Evolutionary conservation across 2,113 vertebrate species (phyloP).

Genomic region (Lophochroa leadbeateri): DNA sequence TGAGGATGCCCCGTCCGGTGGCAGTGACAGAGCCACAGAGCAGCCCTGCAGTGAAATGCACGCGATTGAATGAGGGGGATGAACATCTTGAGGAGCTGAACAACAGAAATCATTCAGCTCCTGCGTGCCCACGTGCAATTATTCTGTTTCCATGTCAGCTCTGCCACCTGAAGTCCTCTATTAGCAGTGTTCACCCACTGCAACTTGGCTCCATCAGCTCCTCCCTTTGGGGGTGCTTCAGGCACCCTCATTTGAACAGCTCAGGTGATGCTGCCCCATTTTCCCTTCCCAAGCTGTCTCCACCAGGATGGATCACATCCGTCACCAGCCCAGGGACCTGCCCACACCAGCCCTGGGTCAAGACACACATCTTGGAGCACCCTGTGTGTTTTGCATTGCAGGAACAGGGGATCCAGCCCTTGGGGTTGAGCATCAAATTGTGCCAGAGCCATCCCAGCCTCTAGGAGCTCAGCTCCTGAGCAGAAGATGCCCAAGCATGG

Average conservation of each 20-base stretch:
- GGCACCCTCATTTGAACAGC: rapidly evolving
- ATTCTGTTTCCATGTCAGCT: neutral
- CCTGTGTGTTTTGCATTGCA: rapidly evolving
- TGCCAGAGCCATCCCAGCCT: neutral
- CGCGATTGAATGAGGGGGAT: neutral
- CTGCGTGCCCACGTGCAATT: neutral
- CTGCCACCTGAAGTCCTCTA: neutral
- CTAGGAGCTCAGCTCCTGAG: neutral
- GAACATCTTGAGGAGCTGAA: neutral
- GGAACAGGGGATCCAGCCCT: neutral
- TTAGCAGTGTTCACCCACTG: neutral
- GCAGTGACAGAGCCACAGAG: neutral
- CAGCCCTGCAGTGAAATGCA: neutral
- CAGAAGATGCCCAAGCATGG: neutral
- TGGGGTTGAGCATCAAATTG: rapidly evolving
- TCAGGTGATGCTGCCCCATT: neutral
- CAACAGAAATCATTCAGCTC: neutral
- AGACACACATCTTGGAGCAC: neutral
- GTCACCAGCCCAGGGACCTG: neutral
- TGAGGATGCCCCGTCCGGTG: neutral
- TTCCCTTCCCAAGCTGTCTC: neutral
- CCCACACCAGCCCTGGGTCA: neutral
- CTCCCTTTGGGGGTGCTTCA: neutral
- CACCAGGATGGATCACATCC: neutral
- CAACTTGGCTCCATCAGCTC: neutral